phyloP scores from a whole-genome alignment of 1,140 invertebrate species.

The Sarcophaga peregrina region DNA sequence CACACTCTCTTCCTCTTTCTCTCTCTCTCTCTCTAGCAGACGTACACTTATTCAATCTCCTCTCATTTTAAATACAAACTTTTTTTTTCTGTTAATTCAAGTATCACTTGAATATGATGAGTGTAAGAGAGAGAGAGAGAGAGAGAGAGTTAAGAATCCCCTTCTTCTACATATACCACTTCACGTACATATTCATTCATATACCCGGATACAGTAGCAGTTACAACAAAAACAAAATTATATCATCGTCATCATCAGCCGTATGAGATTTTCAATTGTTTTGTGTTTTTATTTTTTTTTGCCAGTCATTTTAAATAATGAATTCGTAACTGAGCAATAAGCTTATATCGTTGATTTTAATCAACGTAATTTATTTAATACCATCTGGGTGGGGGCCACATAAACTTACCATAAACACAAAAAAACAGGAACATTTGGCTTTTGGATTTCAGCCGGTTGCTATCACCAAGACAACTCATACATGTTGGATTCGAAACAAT shows the following conservation, averaged over 20 bases:
- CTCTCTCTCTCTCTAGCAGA: too few relatives aligned
- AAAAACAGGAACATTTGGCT: too few relatives aligned
- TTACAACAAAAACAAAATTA: constrained; percentile 15
- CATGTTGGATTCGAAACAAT: too few relatives aligned
- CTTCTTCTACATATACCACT: not conserved
- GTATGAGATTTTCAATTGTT: not conserved
- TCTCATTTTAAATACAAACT: too few relatives aligned
- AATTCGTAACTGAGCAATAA: not conserved
- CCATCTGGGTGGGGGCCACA: too few relatives aligned
- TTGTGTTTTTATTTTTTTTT: not conserved
- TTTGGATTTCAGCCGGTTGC: too few relatives aligned
- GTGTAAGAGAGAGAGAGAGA: not conserved
- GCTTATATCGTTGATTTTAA: not conserved
- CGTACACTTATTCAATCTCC: too few relatives aligned
- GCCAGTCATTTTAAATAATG: constrained; percentile 3
- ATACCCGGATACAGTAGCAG: not conserved
- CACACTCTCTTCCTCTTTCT: not conserved
- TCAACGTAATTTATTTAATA: too few relatives aligned
- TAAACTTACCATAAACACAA: too few relatives aligned
- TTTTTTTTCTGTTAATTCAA: too few relatives aligned
- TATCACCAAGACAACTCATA: too few relatives aligned
- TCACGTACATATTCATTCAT: too few relatives aligned
- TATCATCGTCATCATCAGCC: not conserved
- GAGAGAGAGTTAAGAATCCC: not conserved
- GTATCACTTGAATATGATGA: not conserved